A percentile compares a stretch with the other conserved stretches of the same genome.
Evolutionary conservation across 2,888 invertebrate species (phyloP).

Genomic region (Corythucha ciliata): DNA sequence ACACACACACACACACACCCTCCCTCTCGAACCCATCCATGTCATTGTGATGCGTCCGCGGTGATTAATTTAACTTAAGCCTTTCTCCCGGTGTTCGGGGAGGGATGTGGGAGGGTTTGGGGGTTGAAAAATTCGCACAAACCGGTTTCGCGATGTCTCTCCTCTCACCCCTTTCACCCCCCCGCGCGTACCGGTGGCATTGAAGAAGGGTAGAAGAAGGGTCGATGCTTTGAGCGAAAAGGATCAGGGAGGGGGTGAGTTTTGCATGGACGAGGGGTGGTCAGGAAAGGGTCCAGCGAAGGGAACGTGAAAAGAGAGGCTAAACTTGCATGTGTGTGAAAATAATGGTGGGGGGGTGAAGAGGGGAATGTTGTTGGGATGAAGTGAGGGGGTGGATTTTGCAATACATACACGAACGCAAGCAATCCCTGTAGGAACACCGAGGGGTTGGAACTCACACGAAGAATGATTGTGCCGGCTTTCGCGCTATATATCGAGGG

Average conservation of each 20-base stretch:
- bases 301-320: too few relatives aligned
- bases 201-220: too few relatives aligned
- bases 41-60: slow-evolving; percentile 21
- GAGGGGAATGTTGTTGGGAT: background rate
- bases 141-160: slow-evolving; percentile 15
- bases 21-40: too few relatives aligned
- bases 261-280: too few relatives aligned
- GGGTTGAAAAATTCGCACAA: slow-evolving; percentile 22
- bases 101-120: slow-evolving; percentile 5
- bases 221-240: too few relatives aligned
- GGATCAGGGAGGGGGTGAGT: too few relatives aligned
- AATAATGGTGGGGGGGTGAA: slow-evolving; percentile 8
- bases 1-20: too few relatives aligned
- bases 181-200: too few relatives aligned
- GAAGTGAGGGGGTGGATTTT: slow-evolving; percentile 20
- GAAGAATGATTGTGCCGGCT: background rate
- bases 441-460: background rate
- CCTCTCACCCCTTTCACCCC: background rate
- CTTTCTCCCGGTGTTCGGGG: slow-evolving; percentile 7
- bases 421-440: too few relatives aligned
- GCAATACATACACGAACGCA: slow-evolving; percentile 10
- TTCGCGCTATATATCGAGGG: background rate
- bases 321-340: slow-evolving; percentile 1
- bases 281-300: too few relatives aligned
- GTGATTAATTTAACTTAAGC: slow-evolving; percentile 31